phyloP scores from a whole-genome alignment of 1,140 invertebrate genomes.

The Atta texana region DNA sequence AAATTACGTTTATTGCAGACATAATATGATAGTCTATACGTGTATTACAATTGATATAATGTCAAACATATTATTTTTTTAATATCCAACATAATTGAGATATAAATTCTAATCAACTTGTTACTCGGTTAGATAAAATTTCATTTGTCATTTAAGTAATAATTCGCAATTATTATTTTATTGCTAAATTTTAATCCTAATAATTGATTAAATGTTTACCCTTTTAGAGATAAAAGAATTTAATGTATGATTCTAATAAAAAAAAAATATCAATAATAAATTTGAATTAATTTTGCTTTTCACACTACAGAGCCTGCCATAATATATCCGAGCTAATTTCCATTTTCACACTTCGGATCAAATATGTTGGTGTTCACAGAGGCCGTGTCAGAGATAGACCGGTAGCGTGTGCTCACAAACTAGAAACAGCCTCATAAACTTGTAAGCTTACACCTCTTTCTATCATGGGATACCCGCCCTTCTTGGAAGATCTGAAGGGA shows the following conservation, averaged over 20 bases:
- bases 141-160: background rate
- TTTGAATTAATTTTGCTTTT: background rate
- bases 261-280: constrained; percentile 12
- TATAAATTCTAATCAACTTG: background rate
- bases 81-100: background rate
- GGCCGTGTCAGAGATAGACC: background rate
- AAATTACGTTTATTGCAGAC: background rate
- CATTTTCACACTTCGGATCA: constrained; percentile 36
- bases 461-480: constrained; percentile 63
- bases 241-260: background rate
- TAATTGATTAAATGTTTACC: background rate
- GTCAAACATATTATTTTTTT: background rate
- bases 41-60: background rate
- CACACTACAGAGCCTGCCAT: background rate
- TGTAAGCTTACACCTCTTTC: constrained; percentile 79
- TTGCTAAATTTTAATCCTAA: background rate
- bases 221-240: background rate
- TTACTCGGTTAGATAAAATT: background rate
- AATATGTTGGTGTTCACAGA: constrained; percentile 21
- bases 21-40: background rate
- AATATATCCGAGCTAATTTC: constrained; percentile 24
- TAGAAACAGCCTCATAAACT: constrained; percentile 62
- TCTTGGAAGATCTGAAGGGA: background rate
- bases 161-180: background rate
- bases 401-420: constrained; percentile 15